Conservation (phyloP, 2,888 invertebrate species). For the Hemicrepidius hirtus region DNA sequence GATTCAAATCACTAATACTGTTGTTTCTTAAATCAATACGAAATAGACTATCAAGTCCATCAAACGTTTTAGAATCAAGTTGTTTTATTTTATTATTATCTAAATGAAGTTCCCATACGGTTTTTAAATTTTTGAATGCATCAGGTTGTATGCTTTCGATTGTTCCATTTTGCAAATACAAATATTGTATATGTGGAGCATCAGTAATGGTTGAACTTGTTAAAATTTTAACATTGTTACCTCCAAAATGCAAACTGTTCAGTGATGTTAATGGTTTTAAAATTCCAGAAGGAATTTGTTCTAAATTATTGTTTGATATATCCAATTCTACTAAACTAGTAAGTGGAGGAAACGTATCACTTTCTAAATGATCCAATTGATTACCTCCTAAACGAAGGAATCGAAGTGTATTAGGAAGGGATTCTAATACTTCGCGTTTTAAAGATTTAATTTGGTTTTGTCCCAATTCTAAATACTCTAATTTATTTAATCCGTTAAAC, state of each 20-base stretch:
- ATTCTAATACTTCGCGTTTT: background rate
- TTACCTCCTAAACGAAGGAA: conserved; percentile 14
- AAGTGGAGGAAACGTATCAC: conserved; percentile 6
- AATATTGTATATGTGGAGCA: conserved; percentile 14
- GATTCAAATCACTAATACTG: conserved; percentile 21
- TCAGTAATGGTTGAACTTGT: conserved; percentile 4
- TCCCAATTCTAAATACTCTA: conserved; percentile 39
- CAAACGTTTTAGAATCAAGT: conserved; percentile 16
- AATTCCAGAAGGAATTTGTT: conserved; percentile 1
- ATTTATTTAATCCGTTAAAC: conserved; percentile 29
- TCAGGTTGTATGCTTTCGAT: conserved; percentile 27
- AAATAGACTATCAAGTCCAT: conserved; percentile 18
- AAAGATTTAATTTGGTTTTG: conserved; percentile 24
- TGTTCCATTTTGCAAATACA: conserved; percentile 29
- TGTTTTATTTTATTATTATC: conserved; percentile 29
- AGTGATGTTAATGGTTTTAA: conserved; percentile 6
- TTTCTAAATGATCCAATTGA: conserved; percentile 11
- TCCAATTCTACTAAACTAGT: background rate
- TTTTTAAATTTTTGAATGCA: conserved; percentile 20
- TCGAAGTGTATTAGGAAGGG: background rate
- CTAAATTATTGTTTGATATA: conserved; percentile 10
- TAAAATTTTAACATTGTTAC: conserved; percentile 22
- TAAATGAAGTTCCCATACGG: conserved; percentile 30
- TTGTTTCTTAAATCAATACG: conserved; percentile 35
- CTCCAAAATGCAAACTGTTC: conserved; percentile 3